Percentiles rank a stretch among this genome's conserved stretches.
phyloP scores from a whole-genome alignment of 2,888 invertebrate species.

The Pandemis cinnamomeana region DNA sequence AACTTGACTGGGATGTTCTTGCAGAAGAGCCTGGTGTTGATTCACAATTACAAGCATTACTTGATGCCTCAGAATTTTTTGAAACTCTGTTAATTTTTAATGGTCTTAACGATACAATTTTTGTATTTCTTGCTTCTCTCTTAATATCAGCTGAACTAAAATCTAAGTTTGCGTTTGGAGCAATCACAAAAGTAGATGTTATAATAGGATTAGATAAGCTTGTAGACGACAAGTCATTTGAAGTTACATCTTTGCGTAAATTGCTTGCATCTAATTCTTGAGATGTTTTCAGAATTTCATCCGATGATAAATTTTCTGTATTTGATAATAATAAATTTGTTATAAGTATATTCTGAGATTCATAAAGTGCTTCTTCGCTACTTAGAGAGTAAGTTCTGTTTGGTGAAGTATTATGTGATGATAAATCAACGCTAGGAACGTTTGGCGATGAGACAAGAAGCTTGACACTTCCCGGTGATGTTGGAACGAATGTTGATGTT shows the following conservation, averaged over 20 bases:
- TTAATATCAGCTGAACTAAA: not conserved
- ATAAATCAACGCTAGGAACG: not conserved
- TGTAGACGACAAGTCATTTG: not conserved
- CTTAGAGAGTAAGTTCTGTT: not conserved
- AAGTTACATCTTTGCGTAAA: not conserved
- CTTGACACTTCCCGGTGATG: slow-evolving; percentile 1
- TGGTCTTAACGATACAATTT: not conserved
- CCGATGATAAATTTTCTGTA: not conserved
- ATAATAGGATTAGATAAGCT: not conserved
- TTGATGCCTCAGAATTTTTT: not conserved
- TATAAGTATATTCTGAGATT: not conserved
- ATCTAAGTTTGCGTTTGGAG: not conserved
- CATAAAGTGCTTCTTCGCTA: not conserved
- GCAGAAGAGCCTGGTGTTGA: not conserved
- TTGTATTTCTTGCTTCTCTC: slow-evolving; percentile 16
- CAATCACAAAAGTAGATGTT: not conserved
- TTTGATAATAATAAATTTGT: not conserved
- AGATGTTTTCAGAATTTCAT: not conserved
- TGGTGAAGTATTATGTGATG: not conserved
- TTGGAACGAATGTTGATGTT: not conserved
- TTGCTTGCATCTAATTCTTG: not conserved
- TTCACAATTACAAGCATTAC: not conserved
- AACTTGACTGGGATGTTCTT: not conserved
- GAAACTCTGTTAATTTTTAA: not conserved
- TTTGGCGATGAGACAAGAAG: slow-evolving; percentile 20